Evolutionary conservation across 1,140 invertebrate species (phyloP).

Genomic region (Drosophila murphyi): DNA sequence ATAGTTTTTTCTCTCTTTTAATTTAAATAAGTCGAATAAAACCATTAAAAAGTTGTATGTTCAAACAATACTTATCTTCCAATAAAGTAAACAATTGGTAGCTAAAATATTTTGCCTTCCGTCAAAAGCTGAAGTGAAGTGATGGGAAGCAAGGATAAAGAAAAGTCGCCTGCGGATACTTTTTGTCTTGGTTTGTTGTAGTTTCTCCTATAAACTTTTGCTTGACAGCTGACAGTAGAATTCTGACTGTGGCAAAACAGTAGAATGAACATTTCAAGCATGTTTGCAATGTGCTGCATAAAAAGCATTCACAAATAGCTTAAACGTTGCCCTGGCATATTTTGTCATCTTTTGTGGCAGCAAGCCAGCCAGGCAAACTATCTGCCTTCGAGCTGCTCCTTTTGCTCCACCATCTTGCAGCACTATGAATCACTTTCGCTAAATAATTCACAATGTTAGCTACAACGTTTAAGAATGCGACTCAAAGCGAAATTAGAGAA

Average conservation of each 20-base stretch:
- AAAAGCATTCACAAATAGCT: slow-evolving; percentile 33
- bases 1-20: no score
- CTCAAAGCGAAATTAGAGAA: no score
- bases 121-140: background rate
- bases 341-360: slow-evolving; percentile 40
- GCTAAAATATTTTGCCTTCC: slow-evolving; percentile 1
- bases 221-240: slow-evolving; percentile 24
- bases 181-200: slow-evolving; percentile 17
- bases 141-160: background rate
- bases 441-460: background rate
- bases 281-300: slow-evolving; percentile 19
- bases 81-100: background rate
- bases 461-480: no score
- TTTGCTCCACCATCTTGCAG: background rate
- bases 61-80: no score
- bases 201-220: slow-evolving; percentile 21
- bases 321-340: slow-evolving; percentile 23
- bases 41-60: no score
- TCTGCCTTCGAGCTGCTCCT: slow-evolving; percentile 11
- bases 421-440: background rate
- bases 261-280: background rate
- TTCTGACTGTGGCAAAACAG: slow-evolving; percentile 1
- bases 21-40: no score
- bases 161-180: slow-evolving; percentile 15
- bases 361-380: slow-evolving; percentile 18